These are phyloP conservation scores for Eurois occulta DNA, from an alignment of 2,888 invertebrate genomes.

Conservation along the genomic window DNA sequence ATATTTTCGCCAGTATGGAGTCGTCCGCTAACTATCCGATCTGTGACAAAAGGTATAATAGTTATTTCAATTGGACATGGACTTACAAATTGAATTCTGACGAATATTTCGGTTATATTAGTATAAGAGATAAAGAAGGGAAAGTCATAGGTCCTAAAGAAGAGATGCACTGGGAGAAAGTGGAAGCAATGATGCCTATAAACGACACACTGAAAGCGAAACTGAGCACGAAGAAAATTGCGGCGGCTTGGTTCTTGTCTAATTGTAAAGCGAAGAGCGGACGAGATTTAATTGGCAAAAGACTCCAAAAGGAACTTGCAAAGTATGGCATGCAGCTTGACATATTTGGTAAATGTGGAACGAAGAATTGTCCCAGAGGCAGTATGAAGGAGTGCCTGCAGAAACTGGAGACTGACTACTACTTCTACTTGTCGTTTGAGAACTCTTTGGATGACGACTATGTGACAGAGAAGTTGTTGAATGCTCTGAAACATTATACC, in stretches of 20 bases:
- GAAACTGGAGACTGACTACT: slow-evolving; percentile 74
- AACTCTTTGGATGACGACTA: slow-evolving; percentile 81
- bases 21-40: slow-evolving; percentile 73
- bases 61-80: slow-evolving; percentile 80
- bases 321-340: slow-evolving; percentile 72
- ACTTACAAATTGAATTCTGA: slow-evolving; percentile 78
- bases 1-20: slow-evolving; percentile 70
- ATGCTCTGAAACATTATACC: slow-evolving; percentile 75
- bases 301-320: slow-evolving; percentile 68
- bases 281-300: slow-evolving; percentile 67
- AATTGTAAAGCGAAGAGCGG: slow-evolving; percentile 72
- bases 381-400: slow-evolving; percentile 63
- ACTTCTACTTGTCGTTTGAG: slow-evolving; percentile 82
- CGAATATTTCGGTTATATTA: slow-evolving; percentile 73
- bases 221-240: slow-evolving; percentile 72
- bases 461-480: slow-evolving; percentile 82
- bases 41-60: slow-evolving; percentile 68
- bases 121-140: slow-evolving; percentile 69
- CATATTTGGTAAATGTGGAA: slow-evolving; percentile 77
- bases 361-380: slow-evolving; percentile 57
- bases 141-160: slow-evolving; percentile 72
- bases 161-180: slow-evolving; percentile 73
- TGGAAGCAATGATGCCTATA: slow-evolving; percentile 72
- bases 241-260: slow-evolving; percentile 82
- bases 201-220: slow-evolving; percentile 68